Conservation (phyloP, 2,888 invertebrate genomes). For the Tiliacea citrago region DNA sequence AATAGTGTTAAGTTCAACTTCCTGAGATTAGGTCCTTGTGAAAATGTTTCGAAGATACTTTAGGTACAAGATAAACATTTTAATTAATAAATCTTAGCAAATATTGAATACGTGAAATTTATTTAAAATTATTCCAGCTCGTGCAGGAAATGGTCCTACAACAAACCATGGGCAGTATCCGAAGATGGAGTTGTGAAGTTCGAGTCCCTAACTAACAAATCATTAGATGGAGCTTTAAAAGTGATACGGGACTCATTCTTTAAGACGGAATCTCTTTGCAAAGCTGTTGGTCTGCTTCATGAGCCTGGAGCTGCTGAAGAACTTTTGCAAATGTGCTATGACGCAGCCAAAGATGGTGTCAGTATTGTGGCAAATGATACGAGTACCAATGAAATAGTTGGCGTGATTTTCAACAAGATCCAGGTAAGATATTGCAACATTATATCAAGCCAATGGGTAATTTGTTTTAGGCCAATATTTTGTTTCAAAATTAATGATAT, state of each 20-base stretch:
- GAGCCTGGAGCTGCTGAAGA: conserved; percentile 39
- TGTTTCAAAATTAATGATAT: neutral
- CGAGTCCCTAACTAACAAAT: conserved; percentile 17
- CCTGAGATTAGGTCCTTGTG: neutral
- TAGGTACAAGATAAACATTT: conserved; percentile 12
- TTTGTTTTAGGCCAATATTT: neutral
- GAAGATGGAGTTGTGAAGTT: conserved; percentile 25
- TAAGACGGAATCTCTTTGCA: conserved; percentile 20
- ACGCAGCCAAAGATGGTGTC: conserved; percentile 26
- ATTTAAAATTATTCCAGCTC: conserved; percentile 10
- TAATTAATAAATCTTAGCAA: neutral
- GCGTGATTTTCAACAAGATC: conserved; percentile 32
- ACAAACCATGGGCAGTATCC: conserved; percentile 15
- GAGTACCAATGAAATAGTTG: conserved; percentile 26
- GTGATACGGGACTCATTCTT: conserved; percentile 34
- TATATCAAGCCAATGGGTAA: neutral
- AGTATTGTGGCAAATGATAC: conserved; percentile 29
- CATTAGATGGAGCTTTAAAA: conserved; percentile 27
- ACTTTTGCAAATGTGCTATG: conserved; percentile 15
- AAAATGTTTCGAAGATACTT: conserved; percentile 32
- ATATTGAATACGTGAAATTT: neutral
- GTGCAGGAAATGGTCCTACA: conserved; percentile 2
- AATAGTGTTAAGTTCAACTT: conserved; percentile 7
- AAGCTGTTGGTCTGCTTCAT: conserved; percentile 23
- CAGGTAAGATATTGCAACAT: conserved; percentile 6